Conservation (phyloP, 1,140 invertebrate species). For the Paraescarpia echinospica region DNA sequence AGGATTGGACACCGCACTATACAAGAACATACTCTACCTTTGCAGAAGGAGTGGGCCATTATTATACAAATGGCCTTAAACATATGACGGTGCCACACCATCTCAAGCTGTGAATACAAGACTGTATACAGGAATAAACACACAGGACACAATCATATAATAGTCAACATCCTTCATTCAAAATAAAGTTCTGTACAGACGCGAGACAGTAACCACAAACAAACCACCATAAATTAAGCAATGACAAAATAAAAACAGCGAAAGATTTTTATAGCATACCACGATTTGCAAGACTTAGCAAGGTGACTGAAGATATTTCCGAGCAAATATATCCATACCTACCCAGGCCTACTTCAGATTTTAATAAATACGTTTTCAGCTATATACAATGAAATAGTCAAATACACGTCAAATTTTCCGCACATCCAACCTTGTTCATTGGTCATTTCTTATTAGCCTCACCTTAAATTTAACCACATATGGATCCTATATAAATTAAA, state of each 20-base stretch:
- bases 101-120: no score
- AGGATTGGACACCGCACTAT: no score
- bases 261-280: background rate
- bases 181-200: background rate
- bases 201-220: background rate
- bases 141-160: background rate
- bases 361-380: background rate
- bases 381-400: background rate
- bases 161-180: background rate
- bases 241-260: background rate
- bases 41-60: no score
- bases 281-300: background rate
- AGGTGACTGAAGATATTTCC: background rate
- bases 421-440: background rate
- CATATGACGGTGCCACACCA: background rate
- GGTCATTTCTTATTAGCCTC: background rate
- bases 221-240: background rate
- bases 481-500: background rate
- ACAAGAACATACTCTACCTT: no score
- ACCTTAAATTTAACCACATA: background rate
- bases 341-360: background rate
- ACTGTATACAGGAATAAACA: background rate
- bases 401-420: background rate
- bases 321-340: background rate
- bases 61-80: background rate